Evolutionary conservation across 1,140 invertebrate genomes (phyloP).

Genomic region (Lepidurus couesii): DNA sequence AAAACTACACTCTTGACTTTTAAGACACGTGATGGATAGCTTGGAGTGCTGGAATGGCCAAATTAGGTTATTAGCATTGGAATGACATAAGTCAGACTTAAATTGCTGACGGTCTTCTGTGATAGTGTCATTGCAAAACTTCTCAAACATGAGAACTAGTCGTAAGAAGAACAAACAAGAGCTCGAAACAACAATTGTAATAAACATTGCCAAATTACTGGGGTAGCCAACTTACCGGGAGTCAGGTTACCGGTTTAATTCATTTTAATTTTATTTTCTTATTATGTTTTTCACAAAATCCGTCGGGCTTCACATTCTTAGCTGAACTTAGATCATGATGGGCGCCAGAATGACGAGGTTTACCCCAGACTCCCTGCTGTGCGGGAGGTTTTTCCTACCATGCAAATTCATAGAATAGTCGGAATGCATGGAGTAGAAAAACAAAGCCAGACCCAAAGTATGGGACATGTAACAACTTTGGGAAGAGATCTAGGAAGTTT

Average conservation of each 20-base stretch:
- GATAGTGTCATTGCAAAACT: too few relatives aligned
- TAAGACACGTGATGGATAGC: slow-evolving; percentile 1
- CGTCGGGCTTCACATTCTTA: neutral
- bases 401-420: neutral
- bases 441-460: neutral
- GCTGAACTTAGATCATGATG: neutral
- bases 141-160: too few relatives aligned
- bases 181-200: too few relatives aligned
- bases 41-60: neutral
- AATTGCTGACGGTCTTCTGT: too few relatives aligned
- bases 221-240: too few relatives aligned
- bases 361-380: neutral
- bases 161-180: too few relatives aligned
- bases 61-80: slow-evolving; percentile 15
- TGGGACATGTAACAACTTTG: neutral
- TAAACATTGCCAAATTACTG: too few relatives aligned
- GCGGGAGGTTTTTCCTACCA: neutral
- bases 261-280: neutral
- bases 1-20: neutral
- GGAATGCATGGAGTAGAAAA: neutral
- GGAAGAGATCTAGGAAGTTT: neutral
- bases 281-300: neutral
- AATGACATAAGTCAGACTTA: neutral
- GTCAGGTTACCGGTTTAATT: neutral
- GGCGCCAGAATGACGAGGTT: slow-evolving; percentile 16